These are phyloP conservation scores for Cynodonichthys magdalenae DNA, from an alignment of 2,797 vertebrate genomes.

Conservation along the genomic window DNA sequence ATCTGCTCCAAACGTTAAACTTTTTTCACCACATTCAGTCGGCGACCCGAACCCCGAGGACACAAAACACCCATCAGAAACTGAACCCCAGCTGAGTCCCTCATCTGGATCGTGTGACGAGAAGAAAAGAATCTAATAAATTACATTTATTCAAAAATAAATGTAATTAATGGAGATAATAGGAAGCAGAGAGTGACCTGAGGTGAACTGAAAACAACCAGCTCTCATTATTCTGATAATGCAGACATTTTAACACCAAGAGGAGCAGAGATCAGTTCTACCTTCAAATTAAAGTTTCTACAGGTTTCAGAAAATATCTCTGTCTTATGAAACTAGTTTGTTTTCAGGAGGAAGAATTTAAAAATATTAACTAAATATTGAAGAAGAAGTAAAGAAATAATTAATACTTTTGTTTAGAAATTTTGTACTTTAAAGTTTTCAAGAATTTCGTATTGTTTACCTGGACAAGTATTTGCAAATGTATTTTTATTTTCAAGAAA, in stretches of 20 bases:
- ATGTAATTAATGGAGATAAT: conserved; percentile 6
- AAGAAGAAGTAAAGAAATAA: no score
- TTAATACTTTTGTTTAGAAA: no score
- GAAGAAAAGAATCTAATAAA: background rate
- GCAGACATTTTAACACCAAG: conserved; percentile 1
- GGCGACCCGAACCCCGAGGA: conserved; percentile 25
- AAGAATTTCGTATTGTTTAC: no score
- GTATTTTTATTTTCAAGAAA: no score
- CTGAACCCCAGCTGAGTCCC: no score
- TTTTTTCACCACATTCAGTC: conserved; percentile 51
- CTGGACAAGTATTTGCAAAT: no score
- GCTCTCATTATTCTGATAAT: conserved; percentile 3
- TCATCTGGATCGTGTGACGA: background rate
- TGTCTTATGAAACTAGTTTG: no score
- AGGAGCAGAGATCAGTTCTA: background rate
- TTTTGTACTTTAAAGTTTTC: no score
- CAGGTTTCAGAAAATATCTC: no score
- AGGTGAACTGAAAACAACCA: conserved; percentile 1
- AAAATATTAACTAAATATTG: no score
- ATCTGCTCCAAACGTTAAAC: conserved; percentile 45
- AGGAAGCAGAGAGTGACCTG: conserved; percentile 1
- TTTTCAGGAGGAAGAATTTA: no score
- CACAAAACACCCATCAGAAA: conserved; percentile 28
- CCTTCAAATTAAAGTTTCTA: no score
- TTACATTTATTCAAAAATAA: background rate